Conservation (phyloP, 1,140 invertebrate genomes). For the Sipha flava region DNA sequence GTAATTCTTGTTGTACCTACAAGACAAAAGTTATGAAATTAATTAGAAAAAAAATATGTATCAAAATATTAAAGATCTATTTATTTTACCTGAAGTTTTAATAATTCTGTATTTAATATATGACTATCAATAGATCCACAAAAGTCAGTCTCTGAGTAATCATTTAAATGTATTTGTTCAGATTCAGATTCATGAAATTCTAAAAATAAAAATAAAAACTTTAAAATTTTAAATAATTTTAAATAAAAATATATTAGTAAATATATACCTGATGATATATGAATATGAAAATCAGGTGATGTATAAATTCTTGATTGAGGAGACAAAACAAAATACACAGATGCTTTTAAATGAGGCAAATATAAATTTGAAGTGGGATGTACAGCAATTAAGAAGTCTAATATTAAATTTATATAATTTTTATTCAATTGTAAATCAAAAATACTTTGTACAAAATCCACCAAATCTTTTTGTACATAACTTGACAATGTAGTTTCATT, state of each 20-base stretch:
- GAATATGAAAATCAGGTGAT: background rate
- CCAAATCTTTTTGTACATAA: slow-evolving; percentile 19
- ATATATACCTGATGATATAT: background rate
- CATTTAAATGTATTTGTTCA: background rate
- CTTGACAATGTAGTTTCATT: slow-evolving; percentile 1
- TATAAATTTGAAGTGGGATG: slow-evolving; percentile 11
- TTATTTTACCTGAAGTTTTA: slow-evolving; percentile 22
- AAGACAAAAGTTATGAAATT: background rate
- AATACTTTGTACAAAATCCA: slow-evolving; percentile 13
- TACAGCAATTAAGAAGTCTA: slow-evolving; percentile 23
- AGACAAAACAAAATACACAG: slow-evolving; percentile 3
- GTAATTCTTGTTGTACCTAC: background rate
- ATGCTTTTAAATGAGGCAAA: slow-evolving; percentile 15
- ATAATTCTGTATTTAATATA: slow-evolving; percentile 7
- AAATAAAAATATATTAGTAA: background rate
- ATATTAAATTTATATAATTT: slow-evolving; percentile 9
- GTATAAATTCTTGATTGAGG: slow-evolving; percentile 15
- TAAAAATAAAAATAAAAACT: background rate
- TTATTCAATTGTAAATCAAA: slow-evolving; percentile 22
- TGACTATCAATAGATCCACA: background rate
- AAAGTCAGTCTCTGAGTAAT: slow-evolving; percentile 18
- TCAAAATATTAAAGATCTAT: background rate
- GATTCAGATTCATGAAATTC: background rate
- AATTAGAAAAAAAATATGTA: background rate
- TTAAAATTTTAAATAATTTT: background rate